Conservation (phyloP, 1,140 invertebrate genomes). For the fruit fly (Drosophila melanogaster) region Release_6_plus_ISO1_MT NT_033779.5:13877001-13877500, state of each 20-base stretch:
- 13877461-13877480: neutral
- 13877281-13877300: slow-evolving; percentile 54
- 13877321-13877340: slow-evolving; percentile 77
- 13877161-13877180: slow-evolving; percentile 80
- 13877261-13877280: slow-evolving; percentile 73
- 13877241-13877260: slow-evolving; percentile 41
- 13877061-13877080: slow-evolving; percentile 21
- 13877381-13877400: slow-evolving; percentile 15
- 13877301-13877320: slow-evolving; percentile 75
- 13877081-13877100: slow-evolving; percentile 15
- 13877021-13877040: slow-evolving; percentile 25
- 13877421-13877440: slow-evolving; percentile 25
- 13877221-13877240: slow-evolving; percentile 10
- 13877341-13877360: slow-evolving; percentile 23
- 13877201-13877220: slow-evolving; percentile 28
- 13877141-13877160: slow-evolving; percentile 50
- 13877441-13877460: slow-evolving; percentile 16
- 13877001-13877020: slow-evolving; percentile 25
- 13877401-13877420: slow-evolving; percentile 43
- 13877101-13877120: neutral
- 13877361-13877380: slow-evolving; percentile 29
- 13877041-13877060: slow-evolving; percentile 49
- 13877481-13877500: slow-evolving; percentile 13
- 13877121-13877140: slow-evolving; percentile 36
- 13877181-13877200: slow-evolving; percentile 65